Conservation (phyloP, 2,888 invertebrate genomes). For the Latrodectus hesperus region DNA sequence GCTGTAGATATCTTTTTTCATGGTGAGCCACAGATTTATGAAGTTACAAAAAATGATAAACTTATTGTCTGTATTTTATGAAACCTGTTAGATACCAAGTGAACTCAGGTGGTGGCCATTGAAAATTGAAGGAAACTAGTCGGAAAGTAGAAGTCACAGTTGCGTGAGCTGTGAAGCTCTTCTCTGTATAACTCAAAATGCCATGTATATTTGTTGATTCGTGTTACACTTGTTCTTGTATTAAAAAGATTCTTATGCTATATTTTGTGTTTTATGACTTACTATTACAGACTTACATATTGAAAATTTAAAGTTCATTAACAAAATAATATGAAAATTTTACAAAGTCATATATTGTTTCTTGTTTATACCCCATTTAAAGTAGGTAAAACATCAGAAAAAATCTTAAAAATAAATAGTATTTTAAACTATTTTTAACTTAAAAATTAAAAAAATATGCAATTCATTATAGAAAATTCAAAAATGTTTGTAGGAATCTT, state of each 20-base stretch:
- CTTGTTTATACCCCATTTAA: too few relatives aligned
- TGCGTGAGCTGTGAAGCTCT: conserved; percentile 62
- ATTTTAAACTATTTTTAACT: too few relatives aligned
- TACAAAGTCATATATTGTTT: too few relatives aligned
- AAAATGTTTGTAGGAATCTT: too few relatives aligned
- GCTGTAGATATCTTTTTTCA: conserved; percentile 65
- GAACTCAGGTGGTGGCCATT: conserved; percentile 64
- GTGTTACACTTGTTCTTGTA: conserved; percentile 69
- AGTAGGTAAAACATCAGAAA: too few relatives aligned
- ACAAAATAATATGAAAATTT: too few relatives aligned
- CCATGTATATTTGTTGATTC: conserved; percentile 70
- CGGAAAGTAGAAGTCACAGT: conserved; percentile 65
- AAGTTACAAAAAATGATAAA: conserved; percentile 42
- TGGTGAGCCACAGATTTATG: conserved; percentile 66
- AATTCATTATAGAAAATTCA: too few relatives aligned
- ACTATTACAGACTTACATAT: too few relatives aligned
- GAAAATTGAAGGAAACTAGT: conserved; percentile 68
- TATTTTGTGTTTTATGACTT: conserved; percentile 18
- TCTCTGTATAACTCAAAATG: conserved; percentile 68
- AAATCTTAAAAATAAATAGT: too few relatives aligned
- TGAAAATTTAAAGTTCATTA: too few relatives aligned
- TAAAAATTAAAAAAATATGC: too few relatives aligned
- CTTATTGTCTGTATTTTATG: conserved; percentile 43
- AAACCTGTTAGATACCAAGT: conserved; percentile 44
- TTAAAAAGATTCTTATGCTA: conserved; percentile 69